Evolutionary conservation across 2,888 invertebrate species (phyloP), one percentile per base, ranked within the genome.

Genomic region (Drosophila kanekoi): DNA sequence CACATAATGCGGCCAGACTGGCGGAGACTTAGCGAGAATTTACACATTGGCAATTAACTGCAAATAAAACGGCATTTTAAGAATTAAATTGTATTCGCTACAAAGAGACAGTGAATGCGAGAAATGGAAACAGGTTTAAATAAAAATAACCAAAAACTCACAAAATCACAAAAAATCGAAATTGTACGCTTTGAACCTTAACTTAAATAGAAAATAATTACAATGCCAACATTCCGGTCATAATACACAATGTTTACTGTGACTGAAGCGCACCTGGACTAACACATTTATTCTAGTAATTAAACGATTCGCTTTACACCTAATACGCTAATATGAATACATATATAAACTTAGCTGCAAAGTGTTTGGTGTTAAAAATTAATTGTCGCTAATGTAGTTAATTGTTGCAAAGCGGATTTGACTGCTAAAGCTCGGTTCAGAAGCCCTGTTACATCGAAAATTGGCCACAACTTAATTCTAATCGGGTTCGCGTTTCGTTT

Each of bases 81-180:
- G 43, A 58, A 69, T 16, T 41, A 20, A 60, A 38, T 48, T 45
- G 47, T 3, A 10, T 20, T 5, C 3, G 23, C 20, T n/a, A 28
- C 28, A 48, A 45, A 37, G 32, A 49, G 33, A 51, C 6, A 41
- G 32, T 11, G 18, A 53, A 53, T 16, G 16, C 28, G 58, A 44
- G 18, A 56, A 72, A 41, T 53, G 23, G 4, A 41, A 68, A 68
- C 51, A 18, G 58, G 62, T 62, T 68, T 56, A n/a, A 2, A 61
- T 35, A 43, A 20, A 43, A 53, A 62, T 28, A 1, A n/a, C 13
- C 32, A 43, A 54, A 40, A 20, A 20, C 4, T 20, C 20, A 5
- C 20, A 4, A 20, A 51, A 14, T 41, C 13, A 18, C 18, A 18
- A 18, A n/a, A 57, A 52, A 53, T 32, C 11, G 11, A 65, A 37